These are phyloP conservation scores for Amazona finschi DNA, from an alignment of 2,797 vertebrate genomes.

Conservation along the genomic window DNA sequence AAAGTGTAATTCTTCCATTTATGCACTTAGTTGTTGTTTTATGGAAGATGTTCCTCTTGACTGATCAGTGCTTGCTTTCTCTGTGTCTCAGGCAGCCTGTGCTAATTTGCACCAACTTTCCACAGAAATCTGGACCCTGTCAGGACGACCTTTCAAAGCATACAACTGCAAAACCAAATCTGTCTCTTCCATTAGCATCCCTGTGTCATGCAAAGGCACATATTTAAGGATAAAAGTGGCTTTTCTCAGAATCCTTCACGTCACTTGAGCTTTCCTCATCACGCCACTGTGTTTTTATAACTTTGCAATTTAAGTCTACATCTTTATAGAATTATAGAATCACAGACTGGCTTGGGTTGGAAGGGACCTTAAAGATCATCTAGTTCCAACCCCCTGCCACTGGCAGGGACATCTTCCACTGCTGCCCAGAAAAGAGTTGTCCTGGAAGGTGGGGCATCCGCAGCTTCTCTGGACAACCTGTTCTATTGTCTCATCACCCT, in stretches of 20 bases:
- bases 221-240: not conserved
- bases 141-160: not conserved
- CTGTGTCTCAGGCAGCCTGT: not conserved
- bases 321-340: not conserved
- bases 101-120: not conserved
- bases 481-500: not conserved
- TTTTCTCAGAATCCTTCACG: not conserved
- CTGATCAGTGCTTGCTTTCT: not conserved
- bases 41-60: not conserved
- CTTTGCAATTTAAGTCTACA: not conserved
- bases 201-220: not conserved
- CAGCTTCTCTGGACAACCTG: not conserved
- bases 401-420: not conserved
- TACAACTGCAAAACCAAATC: not conserved
- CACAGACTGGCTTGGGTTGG: not conserved
- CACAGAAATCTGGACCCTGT: not conserved
- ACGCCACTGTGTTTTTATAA: not conserved
- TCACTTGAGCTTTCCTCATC: not conserved
- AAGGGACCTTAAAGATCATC: not conserved
- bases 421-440: not conserved
- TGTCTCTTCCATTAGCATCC: accelerated
- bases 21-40: not conserved
- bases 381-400: not conserved
- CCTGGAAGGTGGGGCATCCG: not conserved
- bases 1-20: not conserved